Conservation (phyloP, 2,113 vertebrate genomes). For the Rostratula benghalensis region DNA sequence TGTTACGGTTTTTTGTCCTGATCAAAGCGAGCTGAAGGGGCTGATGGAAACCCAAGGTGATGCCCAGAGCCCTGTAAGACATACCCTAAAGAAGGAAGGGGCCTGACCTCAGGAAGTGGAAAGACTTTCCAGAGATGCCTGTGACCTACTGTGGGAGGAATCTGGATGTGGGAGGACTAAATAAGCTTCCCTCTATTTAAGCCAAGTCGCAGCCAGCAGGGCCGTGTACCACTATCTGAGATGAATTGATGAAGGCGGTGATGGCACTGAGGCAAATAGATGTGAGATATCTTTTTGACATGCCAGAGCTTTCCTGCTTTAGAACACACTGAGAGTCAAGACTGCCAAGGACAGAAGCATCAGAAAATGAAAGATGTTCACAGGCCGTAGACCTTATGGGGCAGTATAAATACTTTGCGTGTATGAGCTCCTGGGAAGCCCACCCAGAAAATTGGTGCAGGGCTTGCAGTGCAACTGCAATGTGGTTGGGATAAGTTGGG, state of each 20-base stretch:
- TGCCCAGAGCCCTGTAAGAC: neutral
- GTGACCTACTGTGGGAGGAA: neutral
- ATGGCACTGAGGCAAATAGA: neutral
- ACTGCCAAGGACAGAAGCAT: neutral
- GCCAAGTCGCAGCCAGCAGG: neutral
- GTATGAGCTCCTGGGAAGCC: neutral
- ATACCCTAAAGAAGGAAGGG: neutral
- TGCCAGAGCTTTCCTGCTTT: neutral
- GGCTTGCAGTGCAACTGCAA: neutral
- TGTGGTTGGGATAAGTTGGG: neutral
- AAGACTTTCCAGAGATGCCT: neutral
- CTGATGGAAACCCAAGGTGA: neutral
- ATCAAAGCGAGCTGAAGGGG: neutral
- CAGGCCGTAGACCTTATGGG: fast-evolving
- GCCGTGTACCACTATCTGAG: neutral
- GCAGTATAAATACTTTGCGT: neutral
- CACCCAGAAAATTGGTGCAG: neutral
- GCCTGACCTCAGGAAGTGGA: neutral
- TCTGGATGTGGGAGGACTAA: neutral
- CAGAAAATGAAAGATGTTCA: neutral
- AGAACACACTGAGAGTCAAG: neutral
- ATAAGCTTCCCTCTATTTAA: neutral
- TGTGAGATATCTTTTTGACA: neutral
- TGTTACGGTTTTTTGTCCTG: neutral
- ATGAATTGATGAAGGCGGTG: neutral